These are phyloP conservation scores for Dryoscopus gambensis DNA, from an alignment of 2,113 vertebrate species.

Conservation along the genomic window DNA sequence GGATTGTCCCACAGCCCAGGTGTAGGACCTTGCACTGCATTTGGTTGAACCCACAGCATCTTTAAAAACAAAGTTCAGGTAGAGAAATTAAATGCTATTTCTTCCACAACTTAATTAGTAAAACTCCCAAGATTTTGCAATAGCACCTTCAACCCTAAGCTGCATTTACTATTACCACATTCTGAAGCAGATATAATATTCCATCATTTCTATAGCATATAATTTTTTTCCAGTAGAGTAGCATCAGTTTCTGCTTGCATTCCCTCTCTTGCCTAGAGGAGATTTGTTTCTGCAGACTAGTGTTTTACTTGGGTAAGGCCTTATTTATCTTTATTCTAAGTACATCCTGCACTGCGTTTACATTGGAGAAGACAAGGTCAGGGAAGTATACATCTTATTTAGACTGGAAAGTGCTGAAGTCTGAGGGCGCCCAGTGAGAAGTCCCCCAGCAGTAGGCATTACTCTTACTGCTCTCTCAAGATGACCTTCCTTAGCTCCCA, in stretches of 20 bases:
- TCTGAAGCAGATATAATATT: background rate
- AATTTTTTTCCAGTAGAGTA: background rate
- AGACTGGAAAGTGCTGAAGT: constrained; percentile 37
- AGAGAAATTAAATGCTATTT: background rate
- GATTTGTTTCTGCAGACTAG: constrained; percentile 6
- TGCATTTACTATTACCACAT: background rate
- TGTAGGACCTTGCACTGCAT: background rate
- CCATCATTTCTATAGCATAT: background rate
- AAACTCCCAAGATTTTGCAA: background rate
- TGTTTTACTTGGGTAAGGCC: constrained; percentile 56
- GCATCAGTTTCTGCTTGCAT: background rate
- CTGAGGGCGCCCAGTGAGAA: constrained; percentile 9
- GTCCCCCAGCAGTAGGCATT: background rate
- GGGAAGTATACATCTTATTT: constrained; percentile 33
- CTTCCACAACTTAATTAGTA: background rate
- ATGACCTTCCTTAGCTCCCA: constrained; percentile 19
- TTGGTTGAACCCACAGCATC: background rate
- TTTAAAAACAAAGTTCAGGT: background rate
- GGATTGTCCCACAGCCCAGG: background rate
- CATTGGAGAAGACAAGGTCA: constrained; percentile 47
- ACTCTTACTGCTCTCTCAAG: background rate
- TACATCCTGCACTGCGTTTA: constrained; percentile 60
- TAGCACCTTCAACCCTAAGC: background rate
- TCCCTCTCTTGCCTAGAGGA: background rate
- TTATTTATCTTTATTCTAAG: constrained; percentile 65